Evolutionary conservation across 2,797 vertebrate species (phyloP).

Genomic region (Anolis apletophallus): DNA sequence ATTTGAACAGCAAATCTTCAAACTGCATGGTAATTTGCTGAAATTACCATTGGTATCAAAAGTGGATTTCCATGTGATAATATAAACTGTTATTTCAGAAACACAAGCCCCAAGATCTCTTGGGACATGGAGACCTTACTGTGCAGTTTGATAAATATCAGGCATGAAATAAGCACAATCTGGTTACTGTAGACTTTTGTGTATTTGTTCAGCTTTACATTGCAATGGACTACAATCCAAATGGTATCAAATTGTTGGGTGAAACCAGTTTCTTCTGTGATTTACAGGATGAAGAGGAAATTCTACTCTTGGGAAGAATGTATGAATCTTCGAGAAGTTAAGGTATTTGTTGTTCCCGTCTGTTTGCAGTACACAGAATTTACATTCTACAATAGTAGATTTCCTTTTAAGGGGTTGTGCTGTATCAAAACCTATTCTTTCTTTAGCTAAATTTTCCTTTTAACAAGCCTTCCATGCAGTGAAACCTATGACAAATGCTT

Average conservation of each 20-base stretch:
- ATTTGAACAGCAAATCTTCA: neutral
- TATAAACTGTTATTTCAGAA: neutral
- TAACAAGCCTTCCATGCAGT: neutral
- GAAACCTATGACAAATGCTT: neutral
- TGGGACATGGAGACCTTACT: neutral
- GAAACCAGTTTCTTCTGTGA: slow-evolving; percentile 46
- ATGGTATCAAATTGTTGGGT: slow-evolving; percentile 18
- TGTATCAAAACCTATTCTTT: neutral
- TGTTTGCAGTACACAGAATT: neutral
- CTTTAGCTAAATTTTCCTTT: neutral
- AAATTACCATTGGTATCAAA: neutral
- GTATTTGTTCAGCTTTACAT: slow-evolving; percentile 8
- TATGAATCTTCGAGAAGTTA: slow-evolving; percentile 96
- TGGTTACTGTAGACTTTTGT: neutral
- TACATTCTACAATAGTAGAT: rapidly evolving
- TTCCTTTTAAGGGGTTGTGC: rapidly evolving
- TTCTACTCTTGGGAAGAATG: slow-evolving; percentile 99
- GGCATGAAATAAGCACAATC: neutral
- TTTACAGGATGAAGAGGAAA: slow-evolving; percentile 94
- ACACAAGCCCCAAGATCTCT: neutral
- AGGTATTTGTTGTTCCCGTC: slow-evolving; percentile 79
- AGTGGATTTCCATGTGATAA: neutral
- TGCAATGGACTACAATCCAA: slow-evolving; percentile 35
- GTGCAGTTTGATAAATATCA: neutral
- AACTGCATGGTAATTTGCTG: neutral